Evolutionary conservation across 2,797 vertebrate species (phyloP), one percentile per base, ranked within the genome.

Genomic region (Mionectes olivaceus): DNA sequence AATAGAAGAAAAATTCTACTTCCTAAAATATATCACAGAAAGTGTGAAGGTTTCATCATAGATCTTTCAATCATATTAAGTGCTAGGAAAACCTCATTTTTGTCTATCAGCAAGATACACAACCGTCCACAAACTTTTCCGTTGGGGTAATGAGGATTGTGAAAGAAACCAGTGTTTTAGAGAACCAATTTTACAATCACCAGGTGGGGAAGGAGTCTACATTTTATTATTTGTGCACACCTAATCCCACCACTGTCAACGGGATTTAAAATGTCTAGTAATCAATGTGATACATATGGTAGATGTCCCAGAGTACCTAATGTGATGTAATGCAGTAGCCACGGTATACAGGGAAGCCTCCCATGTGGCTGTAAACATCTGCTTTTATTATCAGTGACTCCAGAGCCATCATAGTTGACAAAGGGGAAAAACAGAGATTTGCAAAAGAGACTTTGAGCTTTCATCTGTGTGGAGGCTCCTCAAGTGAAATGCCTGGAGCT

Each of bases 301-400:
- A 53, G 68, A 69, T 93, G 91, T 95, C 94, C 83, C 1, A 1
- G 76, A 92, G 35, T 89, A 82, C 92, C 83, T 91, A 83, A 94
- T 83, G 79, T 2, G 4, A 75, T 81, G 84, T 93, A 94, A 95
- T 63, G 59, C 76, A 86, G 92, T 91, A 97, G 94, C 92, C 87
- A 83, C 73, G 83, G 61, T 93, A 81, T 88, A 81, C 39, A 83
- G n/a, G 76, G 82, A 75, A 94, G 74, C 21, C n/a, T 94, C 87
- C 89, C 93, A 56, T 63, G 73, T 83, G 94, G 87, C 80, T 94
- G 77, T 95, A 93, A 96, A 86, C 91, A 92, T 95, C 87, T 97
- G 92, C 69, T 96, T 96, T 93, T 94, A 77, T 91, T 94, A 88
- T 96, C 94, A 70, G 16, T 53, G 32, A 11, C 59, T 91, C 37